These are phyloP conservation scores for Anguilla japonica DNA, from an alignment of 2,113 vertebrate genomes.

Conservation along the genomic window DNA sequence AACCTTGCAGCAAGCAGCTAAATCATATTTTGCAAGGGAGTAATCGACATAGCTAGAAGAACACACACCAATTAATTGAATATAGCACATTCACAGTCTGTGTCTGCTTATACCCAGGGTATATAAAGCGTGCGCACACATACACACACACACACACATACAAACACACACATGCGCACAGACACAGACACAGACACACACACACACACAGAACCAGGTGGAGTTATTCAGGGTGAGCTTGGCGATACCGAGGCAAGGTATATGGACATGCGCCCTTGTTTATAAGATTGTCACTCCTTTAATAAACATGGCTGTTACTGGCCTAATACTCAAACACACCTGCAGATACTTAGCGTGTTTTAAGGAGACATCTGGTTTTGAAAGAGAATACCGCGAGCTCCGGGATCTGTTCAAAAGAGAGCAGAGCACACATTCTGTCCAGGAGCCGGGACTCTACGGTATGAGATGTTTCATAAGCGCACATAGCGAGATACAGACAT, in stretches of 20 bases:
- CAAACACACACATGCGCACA: background rate
- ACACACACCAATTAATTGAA: conserved; percentile 46
- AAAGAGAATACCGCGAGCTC: background rate
- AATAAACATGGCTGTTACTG: conserved; percentile 1
- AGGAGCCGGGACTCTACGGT: background rate
- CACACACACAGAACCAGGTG: background rate
- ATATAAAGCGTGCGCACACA: conserved; percentile 20
- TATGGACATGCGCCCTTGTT: background rate
- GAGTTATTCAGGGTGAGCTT: background rate
- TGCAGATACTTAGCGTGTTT: background rate
- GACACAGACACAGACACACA: background rate
- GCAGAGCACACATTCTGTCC: background rate
- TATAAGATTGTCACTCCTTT: background rate
- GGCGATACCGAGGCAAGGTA: background rate
- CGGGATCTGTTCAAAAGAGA: background rate
- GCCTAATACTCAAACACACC: conserved; percentile 12
- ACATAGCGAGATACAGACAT: background rate
- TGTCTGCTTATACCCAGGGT: conserved; percentile 34
- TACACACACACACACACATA: background rate
- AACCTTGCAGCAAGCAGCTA: conserved; percentile 63
- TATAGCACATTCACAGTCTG: conserved; percentile 43
- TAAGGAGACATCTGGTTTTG: conserved; percentile 12
- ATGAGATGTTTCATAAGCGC: background rate
- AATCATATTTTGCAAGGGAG: conserved; percentile 58
- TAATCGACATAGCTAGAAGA: background rate